These are phyloP conservation scores for Halichoeres trimaculatus DNA, from an alignment of 2,113 vertebrate genomes.

Conservation along the genomic window DNA sequence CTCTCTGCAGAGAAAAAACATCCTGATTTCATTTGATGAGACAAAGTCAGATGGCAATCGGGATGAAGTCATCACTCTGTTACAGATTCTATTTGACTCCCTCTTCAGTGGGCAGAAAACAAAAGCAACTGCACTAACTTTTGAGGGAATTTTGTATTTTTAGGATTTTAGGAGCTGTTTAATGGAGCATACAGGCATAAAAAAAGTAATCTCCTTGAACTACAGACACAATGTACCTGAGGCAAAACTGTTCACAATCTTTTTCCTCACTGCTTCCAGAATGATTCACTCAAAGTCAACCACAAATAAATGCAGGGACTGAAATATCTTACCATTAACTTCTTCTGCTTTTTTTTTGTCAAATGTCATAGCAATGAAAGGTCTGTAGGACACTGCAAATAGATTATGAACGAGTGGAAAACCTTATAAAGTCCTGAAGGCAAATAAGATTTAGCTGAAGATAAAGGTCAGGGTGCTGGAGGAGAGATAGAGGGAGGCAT, in stretches of 20 bases:
- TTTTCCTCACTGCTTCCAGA: constrained; percentile 43
- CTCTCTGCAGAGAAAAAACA: constrained; percentile 8
- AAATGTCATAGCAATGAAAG: constrained; percentile 80
- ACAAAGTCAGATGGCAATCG: constrained; percentile 11
- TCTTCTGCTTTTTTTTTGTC: constrained; percentile 45
- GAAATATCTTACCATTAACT: constrained; percentile 72
- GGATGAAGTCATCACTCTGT: constrained; percentile 25
- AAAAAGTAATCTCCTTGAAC: constrained; percentile 58
- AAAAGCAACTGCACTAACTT: constrained; percentile 16
- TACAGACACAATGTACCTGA: constrained; percentile 40
- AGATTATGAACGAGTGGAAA: constrained; percentile 76
- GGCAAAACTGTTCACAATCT: constrained; percentile 43
- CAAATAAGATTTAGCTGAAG: constrained; percentile 78
- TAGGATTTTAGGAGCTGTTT: constrained; percentile 31
- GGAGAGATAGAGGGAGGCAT: constrained; percentile 68
- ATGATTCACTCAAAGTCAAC: constrained; percentile 56
- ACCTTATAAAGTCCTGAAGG: constrained; percentile 74
- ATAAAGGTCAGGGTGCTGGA: constrained; percentile 77
- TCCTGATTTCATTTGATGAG: constrained; percentile 14
- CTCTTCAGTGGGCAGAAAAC: constrained; percentile 38
- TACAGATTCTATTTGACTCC: constrained; percentile 10
- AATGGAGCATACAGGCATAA: constrained; percentile 49
- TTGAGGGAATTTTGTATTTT: constrained; percentile 7
- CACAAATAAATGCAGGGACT: constrained; percentile 57
- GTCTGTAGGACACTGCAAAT: constrained; percentile 73